These are phyloP conservation scores for Temnothorax unifasciatus DNA, from an alignment of 2,888 invertebrate genomes.

Conservation along the genomic window DNA sequence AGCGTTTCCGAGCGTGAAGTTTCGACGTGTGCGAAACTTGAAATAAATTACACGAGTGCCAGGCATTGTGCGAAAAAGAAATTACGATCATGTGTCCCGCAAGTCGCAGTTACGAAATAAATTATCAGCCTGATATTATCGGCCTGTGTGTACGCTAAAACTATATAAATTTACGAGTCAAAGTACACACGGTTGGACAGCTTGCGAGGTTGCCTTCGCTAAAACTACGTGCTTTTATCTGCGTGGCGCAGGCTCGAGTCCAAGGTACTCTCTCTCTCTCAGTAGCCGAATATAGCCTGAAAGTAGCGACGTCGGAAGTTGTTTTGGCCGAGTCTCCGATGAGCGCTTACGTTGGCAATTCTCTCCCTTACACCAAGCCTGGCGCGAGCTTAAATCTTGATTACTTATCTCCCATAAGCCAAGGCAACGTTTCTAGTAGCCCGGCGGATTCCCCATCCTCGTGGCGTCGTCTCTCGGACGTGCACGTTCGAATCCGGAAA, in stretches of 20 bases:
- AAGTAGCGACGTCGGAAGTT: slow-evolving; percentile 33
- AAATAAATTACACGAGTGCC: neutral
- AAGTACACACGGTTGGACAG: neutral
- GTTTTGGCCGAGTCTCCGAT: slow-evolving; percentile 48
- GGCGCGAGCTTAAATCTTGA: slow-evolving; percentile 51
- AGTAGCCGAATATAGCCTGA: slow-evolving; percentile 12
- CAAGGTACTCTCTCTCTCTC: neutral
- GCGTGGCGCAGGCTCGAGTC: slow-evolving; percentile 8
- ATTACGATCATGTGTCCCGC: neutral
- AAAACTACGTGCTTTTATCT: slow-evolving; percentile 40
- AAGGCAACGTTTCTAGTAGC: slow-evolving; percentile 42
- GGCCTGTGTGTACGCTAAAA: neutral
- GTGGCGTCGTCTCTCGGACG: slow-evolving; percentile 44
- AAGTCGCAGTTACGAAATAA: neutral
- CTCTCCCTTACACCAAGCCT: slow-evolving; percentile 13
- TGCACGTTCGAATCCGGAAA: slow-evolving; percentile 55
- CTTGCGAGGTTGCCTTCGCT: neutral
- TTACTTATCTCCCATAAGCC: slow-evolving; percentile 55
- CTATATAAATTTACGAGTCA: slow-evolving; percentile 24
- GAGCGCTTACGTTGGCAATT: slow-evolving; percentile 47
- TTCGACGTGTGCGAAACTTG: neutral
- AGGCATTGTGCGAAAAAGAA: neutral
- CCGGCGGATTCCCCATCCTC: slow-evolving; percentile 23
- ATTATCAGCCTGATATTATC: slow-evolving; percentile 3
- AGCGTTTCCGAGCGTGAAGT: neutral